These are phyloP conservation scores for Drosophila mulleri DNA, from an alignment of 2,888 invertebrate species.

Conservation along the genomic window DNA sequence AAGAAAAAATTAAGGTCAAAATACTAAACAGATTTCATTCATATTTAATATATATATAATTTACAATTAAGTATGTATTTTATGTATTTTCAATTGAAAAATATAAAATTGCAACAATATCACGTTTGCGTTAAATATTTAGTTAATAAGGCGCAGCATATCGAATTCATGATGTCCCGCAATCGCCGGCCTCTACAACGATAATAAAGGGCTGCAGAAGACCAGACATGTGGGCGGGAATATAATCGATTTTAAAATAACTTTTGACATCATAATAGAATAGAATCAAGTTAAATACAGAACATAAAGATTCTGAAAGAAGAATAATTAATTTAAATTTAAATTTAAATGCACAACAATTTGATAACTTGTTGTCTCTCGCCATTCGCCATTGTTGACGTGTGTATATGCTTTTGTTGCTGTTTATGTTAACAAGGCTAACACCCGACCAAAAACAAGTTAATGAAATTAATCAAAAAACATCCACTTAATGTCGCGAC, in stretches of 20 bases:
- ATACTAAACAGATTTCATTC: neutral
- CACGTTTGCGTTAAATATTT: neutral
- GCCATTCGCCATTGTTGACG: slow-evolving; percentile 5
- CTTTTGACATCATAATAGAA: neutral
- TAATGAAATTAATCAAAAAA: slow-evolving; percentile 68
- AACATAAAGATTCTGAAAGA: neutral
- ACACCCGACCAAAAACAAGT: slow-evolving; percentile 59
- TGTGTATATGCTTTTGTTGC: slow-evolving; percentile 15
- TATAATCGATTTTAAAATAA: slow-evolving; percentile 14
- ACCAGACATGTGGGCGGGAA: slow-evolving; percentile 4
- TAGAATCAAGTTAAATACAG: neutral
- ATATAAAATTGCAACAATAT: neutral
- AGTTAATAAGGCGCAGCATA: neutral
- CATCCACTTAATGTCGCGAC: slow-evolving; percentile 40
- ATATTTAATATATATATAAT: neutral
- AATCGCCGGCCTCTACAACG: slow-evolving; percentile 10
- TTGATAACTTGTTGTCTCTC: slow-evolving; percentile 40
- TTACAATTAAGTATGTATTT: neutral
- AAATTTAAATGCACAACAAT: slow-evolving; percentile 8
- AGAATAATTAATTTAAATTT: slow-evolving; percentile 9
- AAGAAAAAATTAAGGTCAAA: slow-evolving; percentile 5
- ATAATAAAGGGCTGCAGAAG: slow-evolving; percentile 12
- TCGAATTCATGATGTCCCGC: neutral
- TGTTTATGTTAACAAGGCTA: slow-evolving; percentile 64
- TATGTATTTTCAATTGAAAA: neutral